Percentiles rank a stretch among this genome's conserved stretches.
phyloP scores from a whole-genome alignment of 1,140 invertebrate genomes.

The Drosophila tani region DNA sequence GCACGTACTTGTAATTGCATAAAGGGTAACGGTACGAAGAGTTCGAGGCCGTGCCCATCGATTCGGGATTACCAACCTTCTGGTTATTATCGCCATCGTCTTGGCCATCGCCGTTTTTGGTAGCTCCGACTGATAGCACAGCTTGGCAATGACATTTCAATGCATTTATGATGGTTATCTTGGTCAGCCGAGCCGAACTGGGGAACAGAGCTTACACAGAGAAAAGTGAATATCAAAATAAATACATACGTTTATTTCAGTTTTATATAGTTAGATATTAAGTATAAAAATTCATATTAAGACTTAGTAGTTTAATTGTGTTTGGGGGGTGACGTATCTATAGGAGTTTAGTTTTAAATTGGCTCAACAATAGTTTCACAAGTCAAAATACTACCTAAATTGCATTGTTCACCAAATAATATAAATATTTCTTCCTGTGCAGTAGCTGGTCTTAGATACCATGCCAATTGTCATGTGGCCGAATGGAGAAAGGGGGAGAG shows the following conservation, averaged over 20 bases:
- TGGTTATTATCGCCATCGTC: constrained; percentile 69
- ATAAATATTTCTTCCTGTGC: not conserved
- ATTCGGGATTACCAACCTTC: constrained; percentile 32
- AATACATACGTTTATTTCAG: not conserved
- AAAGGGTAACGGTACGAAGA: constrained; percentile 71
- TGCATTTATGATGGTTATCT: constrained; percentile 84
- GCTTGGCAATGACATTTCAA: constrained; percentile 84
- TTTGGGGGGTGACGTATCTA: too few species aligned
- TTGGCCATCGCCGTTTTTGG: constrained; percentile 53
- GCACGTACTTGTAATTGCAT: constrained; percentile 80
- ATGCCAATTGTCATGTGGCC: constrained; percentile 71
- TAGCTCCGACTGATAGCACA: constrained; percentile 65
- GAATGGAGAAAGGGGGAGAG: constrained; percentile 22
- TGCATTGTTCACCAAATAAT: too few species aligned
- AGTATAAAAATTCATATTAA: not conserved
- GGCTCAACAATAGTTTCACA: too few species aligned
- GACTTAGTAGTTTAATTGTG: too few species aligned
- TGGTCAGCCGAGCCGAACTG: constrained; percentile 21
- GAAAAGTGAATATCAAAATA: not conserved
- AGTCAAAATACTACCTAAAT: not conserved
- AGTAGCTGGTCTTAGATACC: constrained; percentile 32
- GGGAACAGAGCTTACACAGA: constrained; percentile 2
- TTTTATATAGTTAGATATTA: not conserved
- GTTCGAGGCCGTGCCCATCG: constrained; percentile 51
- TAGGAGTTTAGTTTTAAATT: not conserved